phyloP scores from a whole-genome alignment of 2,888 invertebrate genomes.

The Scaptodrosophila latifasciaeformis region DNA sequence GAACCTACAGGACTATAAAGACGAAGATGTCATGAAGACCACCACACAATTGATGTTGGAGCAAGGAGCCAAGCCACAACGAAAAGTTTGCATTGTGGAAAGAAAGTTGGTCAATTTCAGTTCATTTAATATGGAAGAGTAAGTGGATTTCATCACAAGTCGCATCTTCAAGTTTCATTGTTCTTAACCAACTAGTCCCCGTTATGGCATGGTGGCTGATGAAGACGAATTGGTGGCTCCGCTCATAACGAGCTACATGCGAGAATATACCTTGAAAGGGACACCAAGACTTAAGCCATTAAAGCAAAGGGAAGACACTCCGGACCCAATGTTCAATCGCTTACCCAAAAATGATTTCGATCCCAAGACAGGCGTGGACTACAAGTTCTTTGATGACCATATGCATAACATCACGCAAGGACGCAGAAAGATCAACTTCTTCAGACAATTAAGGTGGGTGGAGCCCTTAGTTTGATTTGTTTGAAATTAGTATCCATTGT shows the following conservation, averaged over 20 bases:
- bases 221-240: constrained; percentile 37
- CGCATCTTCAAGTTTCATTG: neutral
- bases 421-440: constrained; percentile 51
- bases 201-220: constrained; percentile 33
- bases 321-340: constrained; percentile 53
- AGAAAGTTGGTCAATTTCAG: constrained; percentile 50
- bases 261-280: constrained; percentile 39
- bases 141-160: constrained; percentile 7
- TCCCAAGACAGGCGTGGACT: constrained; percentile 35
- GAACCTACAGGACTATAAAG: constrained; percentile 19
- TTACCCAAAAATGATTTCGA: constrained; percentile 53
- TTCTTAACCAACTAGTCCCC: constrained; percentile 39
- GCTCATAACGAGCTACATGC: constrained; percentile 33
- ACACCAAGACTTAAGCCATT: constrained; percentile 36
- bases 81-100: constrained; percentile 27
- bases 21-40: constrained; percentile 32
- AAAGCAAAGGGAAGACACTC: constrained; percentile 24
- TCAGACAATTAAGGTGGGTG: constrained; percentile 44
- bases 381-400: constrained; percentile 55
- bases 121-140: constrained; percentile 58
- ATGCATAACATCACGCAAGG: constrained; percentile 40
- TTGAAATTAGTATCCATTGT: neutral
- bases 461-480: neutral
- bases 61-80: constrained; percentile 33
- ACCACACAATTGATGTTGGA: constrained; percentile 56